A percentile compares a stretch with the other conserved stretches of the same genome.
These are phyloP conservation scores for Nudaria mundana DNA, from an alignment of 2,888 invertebrate genomes.

Conservation along the genomic window DNA sequence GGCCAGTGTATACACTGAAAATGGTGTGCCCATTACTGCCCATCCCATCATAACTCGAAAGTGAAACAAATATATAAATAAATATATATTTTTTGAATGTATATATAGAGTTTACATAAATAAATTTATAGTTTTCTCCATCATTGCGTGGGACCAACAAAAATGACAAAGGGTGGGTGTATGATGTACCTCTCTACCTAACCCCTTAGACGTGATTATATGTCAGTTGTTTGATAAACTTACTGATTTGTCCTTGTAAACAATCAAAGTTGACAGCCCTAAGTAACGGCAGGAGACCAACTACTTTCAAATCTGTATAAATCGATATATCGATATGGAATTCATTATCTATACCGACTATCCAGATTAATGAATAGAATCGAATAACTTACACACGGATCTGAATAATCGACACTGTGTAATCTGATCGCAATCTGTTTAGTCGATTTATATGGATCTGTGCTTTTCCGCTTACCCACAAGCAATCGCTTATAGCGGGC, in stretches of 20 bases:
- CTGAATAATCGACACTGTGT: constrained; percentile 77
- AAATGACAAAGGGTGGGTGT: too few species aligned
- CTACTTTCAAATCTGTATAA: constrained; percentile 55
- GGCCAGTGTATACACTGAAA: too few species aligned
- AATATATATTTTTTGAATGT: too few species aligned
- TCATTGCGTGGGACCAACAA: too few species aligned
- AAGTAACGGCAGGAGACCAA: constrained; percentile 43
- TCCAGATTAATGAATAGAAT: constrained; percentile 73
- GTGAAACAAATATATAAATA: too few species aligned
- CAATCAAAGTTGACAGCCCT: constrained; percentile 39
- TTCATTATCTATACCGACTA: constrained; percentile 60
- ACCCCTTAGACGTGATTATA: too few species aligned
- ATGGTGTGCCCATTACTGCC: too few species aligned
- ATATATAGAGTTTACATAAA: too few species aligned
- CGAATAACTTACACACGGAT: constrained; percentile 73
- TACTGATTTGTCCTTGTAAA: neutral
- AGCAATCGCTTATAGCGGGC: constrained; percentile 28
- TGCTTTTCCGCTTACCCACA: constrained; percentile 54
- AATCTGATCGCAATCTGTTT: constrained; percentile 72
- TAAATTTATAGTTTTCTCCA: too few species aligned
- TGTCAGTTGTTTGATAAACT: too few species aligned
- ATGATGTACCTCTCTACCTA: too few species aligned
- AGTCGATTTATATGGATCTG: constrained; percentile 73
- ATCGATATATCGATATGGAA: constrained; percentile 65
- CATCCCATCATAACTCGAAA: too few species aligned